Evolutionary conservation across 2,797 vertebrate species (phyloP).

Genomic region (Fratercula arctica): DNA sequence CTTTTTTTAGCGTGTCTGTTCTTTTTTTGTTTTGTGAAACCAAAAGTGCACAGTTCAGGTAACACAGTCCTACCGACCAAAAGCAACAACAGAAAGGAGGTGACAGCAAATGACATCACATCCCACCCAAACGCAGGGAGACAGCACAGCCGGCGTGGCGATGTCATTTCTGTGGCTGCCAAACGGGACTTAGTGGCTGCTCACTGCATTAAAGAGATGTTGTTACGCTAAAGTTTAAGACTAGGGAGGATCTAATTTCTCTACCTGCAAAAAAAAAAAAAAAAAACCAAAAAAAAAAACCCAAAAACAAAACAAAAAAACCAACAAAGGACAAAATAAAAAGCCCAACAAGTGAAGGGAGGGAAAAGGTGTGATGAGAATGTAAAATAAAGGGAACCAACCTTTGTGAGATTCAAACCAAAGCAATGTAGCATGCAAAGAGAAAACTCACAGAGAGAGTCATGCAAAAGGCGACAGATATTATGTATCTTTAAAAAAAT

Average conservation of each 20-base stretch:
- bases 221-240: constrained; percentile 59
- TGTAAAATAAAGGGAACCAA: constrained; percentile 72
- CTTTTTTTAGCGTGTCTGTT: not conserved
- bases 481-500: constrained; percentile 40
- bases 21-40: constrained; percentile 42
- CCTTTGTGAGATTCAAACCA: constrained; percentile 69
- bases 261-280: constrained; percentile 66
- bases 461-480: constrained; percentile 75
- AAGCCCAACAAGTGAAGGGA: constrained; percentile 56
- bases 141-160: not conserved
- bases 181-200: constrained; percentile 46
- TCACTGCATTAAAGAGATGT: constrained; percentile 4
- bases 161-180: constrained; percentile 63
- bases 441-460: constrained; percentile 76
- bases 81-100: constrained; percentile 57
- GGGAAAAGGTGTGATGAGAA: constrained; percentile 54
- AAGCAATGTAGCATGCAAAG: constrained; percentile 75
- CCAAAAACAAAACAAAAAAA: not conserved
- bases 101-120: constrained; percentile 58
- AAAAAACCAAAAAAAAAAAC: not conserved
- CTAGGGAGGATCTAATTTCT: constrained; percentile 64
- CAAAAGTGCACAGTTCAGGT: constrained; percentile 65
- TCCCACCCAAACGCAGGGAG: constrained; percentile 52
- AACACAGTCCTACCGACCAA: constrained; percentile 54
- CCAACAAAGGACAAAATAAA: constrained; percentile 48